These are phyloP conservation scores for Alloscopus bannaensis DNA, from an alignment of 2,888 invertebrate genomes.

Conservation along the genomic window DNA sequence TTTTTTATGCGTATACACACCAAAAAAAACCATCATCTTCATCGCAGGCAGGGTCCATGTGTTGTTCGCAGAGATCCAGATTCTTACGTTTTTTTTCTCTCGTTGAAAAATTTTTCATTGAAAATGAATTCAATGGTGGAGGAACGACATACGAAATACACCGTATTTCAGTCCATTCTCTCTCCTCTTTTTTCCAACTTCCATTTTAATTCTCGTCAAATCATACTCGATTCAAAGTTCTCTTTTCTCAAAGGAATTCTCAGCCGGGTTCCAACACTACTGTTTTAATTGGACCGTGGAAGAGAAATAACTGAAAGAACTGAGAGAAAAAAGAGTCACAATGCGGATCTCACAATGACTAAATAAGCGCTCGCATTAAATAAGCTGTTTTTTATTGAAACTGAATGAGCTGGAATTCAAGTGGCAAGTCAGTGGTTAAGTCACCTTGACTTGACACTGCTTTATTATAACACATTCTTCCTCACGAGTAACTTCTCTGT, in stretches of 20 bases:
- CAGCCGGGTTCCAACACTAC: slow-evolving; percentile 58
- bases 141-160: slow-evolving; percentile 10
- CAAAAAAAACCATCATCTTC: background rate
- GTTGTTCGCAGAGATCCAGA: slow-evolving; percentile 23
- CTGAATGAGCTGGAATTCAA: slow-evolving; percentile 55
- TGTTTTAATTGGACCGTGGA: slow-evolving; percentile 71
- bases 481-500: slow-evolving; percentile 18
- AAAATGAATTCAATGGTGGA: slow-evolving; percentile 29
- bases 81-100: slow-evolving; percentile 27
- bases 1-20: background rate
- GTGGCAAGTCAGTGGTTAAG: slow-evolving; percentile 42
- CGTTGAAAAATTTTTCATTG: slow-evolving; percentile 40
- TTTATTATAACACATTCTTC: slow-evolving; percentile 47
- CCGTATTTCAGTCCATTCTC: slow-evolving; percentile 32
- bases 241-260: slow-evolving; percentile 49
- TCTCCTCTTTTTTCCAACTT: slow-evolving; percentile 10
- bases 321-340: slow-evolving; percentile 31
- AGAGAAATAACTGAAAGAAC: slow-evolving; percentile 25
- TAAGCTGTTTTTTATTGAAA: slow-evolving; percentile 38
- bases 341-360: slow-evolving; percentile 49
- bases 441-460: slow-evolving; percentile 43
- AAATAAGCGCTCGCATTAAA: slow-evolving; percentile 45
- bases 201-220: slow-evolving; percentile 56
- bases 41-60: background rate
- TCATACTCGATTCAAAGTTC: slow-evolving; percentile 53